Evolutionary conservation across 2,888 invertebrate species (phyloP).

Genomic region (Seira ritae): DNA sequence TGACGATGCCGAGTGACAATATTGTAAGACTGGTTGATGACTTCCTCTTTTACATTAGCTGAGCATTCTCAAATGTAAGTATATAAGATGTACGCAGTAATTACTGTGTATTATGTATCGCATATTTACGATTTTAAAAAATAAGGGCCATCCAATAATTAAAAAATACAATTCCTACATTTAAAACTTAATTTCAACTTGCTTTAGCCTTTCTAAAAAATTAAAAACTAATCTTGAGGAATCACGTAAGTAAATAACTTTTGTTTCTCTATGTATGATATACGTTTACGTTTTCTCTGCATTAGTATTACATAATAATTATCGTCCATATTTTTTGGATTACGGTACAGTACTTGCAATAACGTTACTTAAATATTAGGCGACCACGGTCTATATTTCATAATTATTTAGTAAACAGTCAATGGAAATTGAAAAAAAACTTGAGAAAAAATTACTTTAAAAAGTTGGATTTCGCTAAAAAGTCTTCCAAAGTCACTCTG

Average conservation of each 20-base stretch:
- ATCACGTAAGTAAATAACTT: too few species aligned
- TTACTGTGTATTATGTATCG: too few species aligned
- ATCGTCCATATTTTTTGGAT: constrained; percentile 36
- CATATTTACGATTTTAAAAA: constrained; percentile 26
- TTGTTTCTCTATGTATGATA: too few species aligned
- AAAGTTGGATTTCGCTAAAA: constrained; percentile 36
- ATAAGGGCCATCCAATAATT: constrained; percentile 42
- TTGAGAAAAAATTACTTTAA: constrained; percentile 48
- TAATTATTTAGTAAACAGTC: constrained; percentile 57
- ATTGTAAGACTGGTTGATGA: constrained; percentile 36
- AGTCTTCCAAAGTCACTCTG: constrained; percentile 44
- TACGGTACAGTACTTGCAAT: constrained; percentile 54
- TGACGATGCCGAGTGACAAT: constrained; percentile 48
- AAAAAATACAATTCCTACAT: constrained; percentile 54
- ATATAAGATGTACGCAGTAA: too few species aligned
- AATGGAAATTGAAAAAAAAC: constrained; percentile 55
- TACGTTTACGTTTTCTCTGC: constrained; percentile 49
- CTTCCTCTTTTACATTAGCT: constrained; percentile 55
- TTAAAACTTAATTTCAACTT: constrained; percentile 51
- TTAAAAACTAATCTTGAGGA: constrained; percentile 60
- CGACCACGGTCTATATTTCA: too few species aligned
- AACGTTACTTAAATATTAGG: constrained; percentile 60
- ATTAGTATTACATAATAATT: too few species aligned
- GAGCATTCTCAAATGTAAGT: constrained; percentile 57
- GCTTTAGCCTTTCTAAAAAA: constrained; percentile 59